A percentile compares a stretch with the other conserved stretches of the same genome.
phyloP scores from a whole-genome alignment of 2,797 vertebrate species.

The Anguilla pacifica region DNA sequence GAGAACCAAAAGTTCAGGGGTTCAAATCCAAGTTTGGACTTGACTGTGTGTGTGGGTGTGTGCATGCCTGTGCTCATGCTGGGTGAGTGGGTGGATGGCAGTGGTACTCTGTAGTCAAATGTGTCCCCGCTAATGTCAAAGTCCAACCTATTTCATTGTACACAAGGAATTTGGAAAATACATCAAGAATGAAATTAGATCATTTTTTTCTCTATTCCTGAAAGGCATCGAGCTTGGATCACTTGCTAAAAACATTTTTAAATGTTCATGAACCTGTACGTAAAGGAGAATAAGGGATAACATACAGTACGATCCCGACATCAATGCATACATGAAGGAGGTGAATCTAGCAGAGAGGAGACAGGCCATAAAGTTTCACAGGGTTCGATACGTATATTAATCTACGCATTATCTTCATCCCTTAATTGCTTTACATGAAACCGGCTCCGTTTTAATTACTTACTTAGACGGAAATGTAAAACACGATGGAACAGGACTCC shows the following conservation, averaged over 20 bases:
- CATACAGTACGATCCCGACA: background rate
- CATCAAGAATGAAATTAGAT: background rate
- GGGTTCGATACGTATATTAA: constrained; percentile 16
- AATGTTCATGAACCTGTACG: background rate
- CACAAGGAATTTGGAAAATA: background rate
- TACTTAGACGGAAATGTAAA: constrained; percentile 25
- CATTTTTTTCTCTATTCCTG: no score
- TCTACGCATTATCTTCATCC: constrained; percentile 7
- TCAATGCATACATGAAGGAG: background rate
- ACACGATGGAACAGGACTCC: constrained; percentile 9
- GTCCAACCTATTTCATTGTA: background rate
- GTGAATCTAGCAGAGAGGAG: background rate
- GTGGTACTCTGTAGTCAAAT: background rate
- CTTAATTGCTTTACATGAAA: constrained; percentile 17
- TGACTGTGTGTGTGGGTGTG: no score
- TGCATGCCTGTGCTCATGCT: no score
- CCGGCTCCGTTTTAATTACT: constrained; percentile 33
- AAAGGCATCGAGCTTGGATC: background rate
- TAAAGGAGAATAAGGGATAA: background rate
- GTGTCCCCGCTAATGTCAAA: background rate
- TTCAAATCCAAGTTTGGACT: background rate
- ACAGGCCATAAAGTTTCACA: constrained; percentile 9
- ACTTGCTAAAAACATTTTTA: background rate
- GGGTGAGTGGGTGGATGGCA: no score
- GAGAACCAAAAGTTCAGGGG: background rate